Conservation (phyloP, 2,113 vertebrate species). For the Dipodomys spectabilis region DNA sequence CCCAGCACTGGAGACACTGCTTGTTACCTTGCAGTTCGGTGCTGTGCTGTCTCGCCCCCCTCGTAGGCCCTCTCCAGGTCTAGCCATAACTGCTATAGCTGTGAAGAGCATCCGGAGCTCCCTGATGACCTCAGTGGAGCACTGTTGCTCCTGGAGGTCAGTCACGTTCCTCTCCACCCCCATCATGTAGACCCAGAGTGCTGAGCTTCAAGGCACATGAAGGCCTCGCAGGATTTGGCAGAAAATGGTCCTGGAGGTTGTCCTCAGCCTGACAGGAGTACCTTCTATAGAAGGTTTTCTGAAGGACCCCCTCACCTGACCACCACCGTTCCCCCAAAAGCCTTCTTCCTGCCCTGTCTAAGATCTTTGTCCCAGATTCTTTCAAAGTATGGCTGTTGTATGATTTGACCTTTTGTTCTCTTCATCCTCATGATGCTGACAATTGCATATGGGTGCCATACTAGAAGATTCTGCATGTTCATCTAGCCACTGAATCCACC, state of each 20-base stretch:
- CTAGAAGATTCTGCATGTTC: background rate
- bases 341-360: background rate
- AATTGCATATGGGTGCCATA: background rate
- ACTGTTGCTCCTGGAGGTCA: too few relatives aligned
- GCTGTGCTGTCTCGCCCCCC: background rate
- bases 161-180: background rate
- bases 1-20: accelerated
- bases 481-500: background rate
- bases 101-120: background rate
- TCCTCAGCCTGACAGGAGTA: background rate
- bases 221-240: background rate
- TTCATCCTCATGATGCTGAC: background rate
- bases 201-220: background rate
- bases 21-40: background rate
- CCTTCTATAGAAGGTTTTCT: accelerated
- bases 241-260: background rate
- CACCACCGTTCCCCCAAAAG: background rate
- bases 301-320: background rate
- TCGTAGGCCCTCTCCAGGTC: background rate
- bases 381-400: background rate
- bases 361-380: background rate
- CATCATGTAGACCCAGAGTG: background rate
- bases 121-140: background rate
- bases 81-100: background rate
- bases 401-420: background rate